Conservation (phyloP, 2,797 vertebrate genomes). For the Crypturellus tataupa region DNA sequence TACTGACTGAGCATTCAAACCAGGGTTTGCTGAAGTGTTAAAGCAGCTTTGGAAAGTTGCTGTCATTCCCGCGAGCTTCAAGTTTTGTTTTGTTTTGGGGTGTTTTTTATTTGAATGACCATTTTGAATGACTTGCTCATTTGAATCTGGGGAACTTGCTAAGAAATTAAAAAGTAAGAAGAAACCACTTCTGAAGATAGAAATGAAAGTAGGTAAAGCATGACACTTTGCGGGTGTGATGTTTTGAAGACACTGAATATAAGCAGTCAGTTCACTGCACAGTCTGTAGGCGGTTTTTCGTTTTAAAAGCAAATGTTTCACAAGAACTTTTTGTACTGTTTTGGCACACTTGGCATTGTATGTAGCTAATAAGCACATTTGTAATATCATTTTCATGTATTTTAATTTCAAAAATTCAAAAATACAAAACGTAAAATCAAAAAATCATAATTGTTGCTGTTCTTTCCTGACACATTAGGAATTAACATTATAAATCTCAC, state of each 20-base stretch:
- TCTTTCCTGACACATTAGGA: not conserved
- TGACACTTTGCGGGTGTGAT: not conserved
- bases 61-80: not conserved
- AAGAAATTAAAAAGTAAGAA: not conserved
- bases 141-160: not conserved
- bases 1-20: not conserved
- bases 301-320: not conserved
- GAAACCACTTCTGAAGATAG: not conserved
- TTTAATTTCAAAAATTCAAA: not conserved
- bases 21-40: not conserved
- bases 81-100: not conserved
- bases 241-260: not conserved
- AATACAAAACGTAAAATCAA: not conserved
- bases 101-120: not conserved
- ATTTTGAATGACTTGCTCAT: not conserved
- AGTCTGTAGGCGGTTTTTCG: not conserved
- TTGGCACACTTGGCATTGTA: not conserved
- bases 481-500: not conserved
- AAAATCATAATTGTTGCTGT: not conserved
- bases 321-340: not conserved
- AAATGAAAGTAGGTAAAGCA: not conserved
- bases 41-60: not conserved
- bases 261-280: rapidly evolving
- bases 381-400: not conserved
- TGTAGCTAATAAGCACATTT: not conserved